Conservation (phyloP, 2,113 vertebrate species). For the Sinocyclocheilus rhinocerous region DNA sequence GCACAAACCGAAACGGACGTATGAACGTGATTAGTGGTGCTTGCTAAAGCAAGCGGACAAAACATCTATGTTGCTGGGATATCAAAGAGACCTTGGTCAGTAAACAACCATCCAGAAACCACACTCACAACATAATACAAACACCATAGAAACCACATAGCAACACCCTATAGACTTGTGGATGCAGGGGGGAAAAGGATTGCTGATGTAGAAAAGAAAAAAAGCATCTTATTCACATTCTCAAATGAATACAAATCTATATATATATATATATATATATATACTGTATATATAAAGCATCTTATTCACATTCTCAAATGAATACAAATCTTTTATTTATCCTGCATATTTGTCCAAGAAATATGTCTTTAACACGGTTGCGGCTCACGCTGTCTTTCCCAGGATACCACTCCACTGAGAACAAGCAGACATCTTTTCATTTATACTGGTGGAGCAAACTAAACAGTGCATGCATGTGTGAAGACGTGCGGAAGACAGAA, state of each 20-base stretch:
- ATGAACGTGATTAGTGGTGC: not conserved
- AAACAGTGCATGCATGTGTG: constrained; percentile 11
- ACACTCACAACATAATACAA: not conserved
- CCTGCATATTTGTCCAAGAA: constrained; percentile 25
- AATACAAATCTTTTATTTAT: constrained; percentile 55
- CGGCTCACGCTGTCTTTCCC: constrained; percentile 4
- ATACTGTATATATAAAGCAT: too few relatives aligned
- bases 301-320: constrained; percentile 36
- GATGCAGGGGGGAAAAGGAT: not conserved
- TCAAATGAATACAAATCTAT: too few relatives aligned
- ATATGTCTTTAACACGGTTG: constrained; percentile 40
- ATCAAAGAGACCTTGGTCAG: not conserved
- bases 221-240: too few relatives aligned
- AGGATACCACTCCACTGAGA: constrained; percentile 8
- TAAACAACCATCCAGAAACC: constrained; percentile 9
- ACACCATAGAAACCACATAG: not conserved
- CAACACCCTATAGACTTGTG: not conserved
- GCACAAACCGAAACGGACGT: not conserved
- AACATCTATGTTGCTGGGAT: not conserved
- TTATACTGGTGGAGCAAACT: not conserved
- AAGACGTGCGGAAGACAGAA: not conserved
- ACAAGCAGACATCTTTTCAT: constrained; percentile 6
- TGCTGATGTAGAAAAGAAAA: too few relatives aligned
- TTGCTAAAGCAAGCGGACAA: not conserved
- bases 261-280: too few relatives aligned